phyloP scores from a whole-genome alignment of 2,797 vertebrate genomes.

The Enteromius unitaeniatus region DNA sequence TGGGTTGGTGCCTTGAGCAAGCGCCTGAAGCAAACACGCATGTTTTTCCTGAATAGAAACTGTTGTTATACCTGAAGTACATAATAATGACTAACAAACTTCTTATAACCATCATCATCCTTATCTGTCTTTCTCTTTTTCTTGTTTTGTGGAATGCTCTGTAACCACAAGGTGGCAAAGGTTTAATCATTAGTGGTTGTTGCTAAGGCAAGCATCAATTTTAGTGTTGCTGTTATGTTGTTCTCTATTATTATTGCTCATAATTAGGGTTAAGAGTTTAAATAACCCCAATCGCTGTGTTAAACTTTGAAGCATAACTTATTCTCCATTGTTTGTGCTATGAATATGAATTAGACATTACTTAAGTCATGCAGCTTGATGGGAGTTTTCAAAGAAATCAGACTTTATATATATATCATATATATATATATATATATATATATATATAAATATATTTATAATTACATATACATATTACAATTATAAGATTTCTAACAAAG shows the following conservation, averaged over 20 bases:
- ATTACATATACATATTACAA: too few relatives aligned
- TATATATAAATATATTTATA: too few relatives aligned
- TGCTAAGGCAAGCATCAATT: background rate
- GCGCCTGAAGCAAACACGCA: background rate
- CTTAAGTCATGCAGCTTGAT: background rate
- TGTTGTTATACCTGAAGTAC: background rate
- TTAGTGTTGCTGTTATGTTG: background rate
- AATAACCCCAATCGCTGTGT: background rate
- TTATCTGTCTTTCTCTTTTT: constrained; percentile 24
- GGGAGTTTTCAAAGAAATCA: background rate
- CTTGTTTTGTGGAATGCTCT: background rate
- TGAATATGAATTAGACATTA: background rate
- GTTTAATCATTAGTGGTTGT: constrained; percentile 21
- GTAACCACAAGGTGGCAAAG: constrained; percentile 32
- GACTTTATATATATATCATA: background rate
- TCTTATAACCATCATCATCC: background rate
- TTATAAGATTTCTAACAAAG: too few relatives aligned
- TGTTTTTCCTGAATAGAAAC: constrained; percentile 12
- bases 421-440: too few relatives aligned
- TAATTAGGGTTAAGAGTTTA: background rate
- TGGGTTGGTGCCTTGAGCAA: constrained; percentile 11
- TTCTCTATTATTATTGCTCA: constrained; percentile 7
- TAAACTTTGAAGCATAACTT: background rate
- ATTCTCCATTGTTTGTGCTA: too few relatives aligned
- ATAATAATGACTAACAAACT: constrained; percentile 60